These are phyloP conservation scores for Jaculus jaculus DNA, from an alignment of 2,113 vertebrate species.

Conservation along the genomic window DNA sequence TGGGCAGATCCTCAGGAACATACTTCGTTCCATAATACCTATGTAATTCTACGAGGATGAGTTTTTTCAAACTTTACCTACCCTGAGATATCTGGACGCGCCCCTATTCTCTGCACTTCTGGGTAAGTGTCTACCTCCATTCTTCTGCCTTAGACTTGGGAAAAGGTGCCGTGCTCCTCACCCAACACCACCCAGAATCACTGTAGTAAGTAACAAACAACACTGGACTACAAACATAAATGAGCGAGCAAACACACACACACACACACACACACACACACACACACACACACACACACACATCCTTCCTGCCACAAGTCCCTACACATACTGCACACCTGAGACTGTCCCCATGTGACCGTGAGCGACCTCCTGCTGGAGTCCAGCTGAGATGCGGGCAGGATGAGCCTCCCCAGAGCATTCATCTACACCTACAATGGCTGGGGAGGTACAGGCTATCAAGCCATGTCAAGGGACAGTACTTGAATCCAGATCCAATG, in stretches of 20 bases:
- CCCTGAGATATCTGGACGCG: neutral
- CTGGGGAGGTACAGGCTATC: neutral
- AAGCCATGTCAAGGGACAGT: too few species aligned
- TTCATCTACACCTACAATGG: too few species aligned
- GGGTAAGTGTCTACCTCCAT: neutral
- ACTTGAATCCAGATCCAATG: too few species aligned
- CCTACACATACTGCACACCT: neutral
- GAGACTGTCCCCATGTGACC: neutral
- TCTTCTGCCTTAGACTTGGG: too few species aligned
- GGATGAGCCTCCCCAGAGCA: neutral
- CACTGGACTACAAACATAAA: too few species aligned
- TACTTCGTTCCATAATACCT: neutral
- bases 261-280: neutral
- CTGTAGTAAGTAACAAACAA: neutral
- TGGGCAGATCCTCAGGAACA: neutral
- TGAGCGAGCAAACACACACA: too few species aligned
- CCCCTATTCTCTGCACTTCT: neutral
- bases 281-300: too few species aligned
- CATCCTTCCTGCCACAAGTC: neutral
- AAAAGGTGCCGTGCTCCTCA: too few species aligned
- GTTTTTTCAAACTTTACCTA: neutral
- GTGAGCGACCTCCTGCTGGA: neutral
- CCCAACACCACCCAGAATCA: neutral
- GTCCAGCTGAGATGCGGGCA: neutral
- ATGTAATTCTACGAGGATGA: neutral